These are phyloP conservation scores for Brienomyrus brachyistius DNA, from an alignment of 2,113 vertebrate genomes.

Conservation along the genomic window DNA sequence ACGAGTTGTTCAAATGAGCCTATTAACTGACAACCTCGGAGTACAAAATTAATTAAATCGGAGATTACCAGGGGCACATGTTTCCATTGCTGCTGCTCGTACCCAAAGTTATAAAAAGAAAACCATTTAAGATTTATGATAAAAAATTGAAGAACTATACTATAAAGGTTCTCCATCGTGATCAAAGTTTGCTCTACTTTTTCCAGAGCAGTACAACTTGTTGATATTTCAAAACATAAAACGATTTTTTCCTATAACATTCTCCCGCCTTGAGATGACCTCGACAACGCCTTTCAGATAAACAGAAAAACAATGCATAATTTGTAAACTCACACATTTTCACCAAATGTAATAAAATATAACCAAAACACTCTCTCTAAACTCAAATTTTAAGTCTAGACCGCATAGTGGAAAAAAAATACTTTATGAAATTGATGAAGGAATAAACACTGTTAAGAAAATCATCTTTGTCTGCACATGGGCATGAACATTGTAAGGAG, in stretches of 20 bases:
- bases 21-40: neutral
- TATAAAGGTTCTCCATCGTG: neutral
- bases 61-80: neutral
- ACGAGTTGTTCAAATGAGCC: neutral
- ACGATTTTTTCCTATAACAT: neutral
- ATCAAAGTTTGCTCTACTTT: constrained; percentile 1
- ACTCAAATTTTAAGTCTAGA: neutral
- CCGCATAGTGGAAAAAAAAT: neutral
- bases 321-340: neutral
- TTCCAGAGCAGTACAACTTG: neutral
- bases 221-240: neutral
- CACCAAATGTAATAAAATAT: neutral
- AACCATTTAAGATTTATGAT: neutral
- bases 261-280: neutral
- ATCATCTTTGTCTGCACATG: neutral
- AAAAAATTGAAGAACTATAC: neutral
- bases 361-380: neutral
- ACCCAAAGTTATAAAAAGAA: neutral
- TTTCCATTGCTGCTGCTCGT: neutral
- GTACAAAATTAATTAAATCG: neutral
- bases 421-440: neutral
- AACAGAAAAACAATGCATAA: neutral
- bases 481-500: neutral
- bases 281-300: neutral
- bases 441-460: neutral